These are phyloP conservation scores for Cynopterus sphinx DNA, from an alignment of 2,797 vertebrate species.

Conservation along the genomic window DNA sequence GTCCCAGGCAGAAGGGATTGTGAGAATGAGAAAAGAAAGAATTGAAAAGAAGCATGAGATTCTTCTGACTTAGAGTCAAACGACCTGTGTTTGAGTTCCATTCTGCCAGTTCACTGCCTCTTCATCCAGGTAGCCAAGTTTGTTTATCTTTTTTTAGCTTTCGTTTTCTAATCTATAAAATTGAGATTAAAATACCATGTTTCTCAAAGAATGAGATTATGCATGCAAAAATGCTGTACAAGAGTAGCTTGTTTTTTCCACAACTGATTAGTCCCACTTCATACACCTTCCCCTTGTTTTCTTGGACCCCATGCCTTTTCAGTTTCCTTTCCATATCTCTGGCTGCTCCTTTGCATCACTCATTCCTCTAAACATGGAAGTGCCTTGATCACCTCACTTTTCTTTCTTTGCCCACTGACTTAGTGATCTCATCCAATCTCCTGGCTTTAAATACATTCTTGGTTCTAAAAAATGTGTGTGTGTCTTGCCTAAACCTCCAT, in stretches of 20 bases:
- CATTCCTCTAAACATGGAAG: neutral
- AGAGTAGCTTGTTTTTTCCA: neutral
- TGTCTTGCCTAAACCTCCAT: neutral
- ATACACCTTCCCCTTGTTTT: neutral
- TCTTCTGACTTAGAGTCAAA: neutral
- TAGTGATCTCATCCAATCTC: neutral
- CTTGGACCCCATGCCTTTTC: neutral
- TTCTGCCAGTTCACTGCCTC: neutral
- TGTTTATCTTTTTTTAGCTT: neutral
- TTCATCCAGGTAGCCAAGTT: neutral
- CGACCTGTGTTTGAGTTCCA: neutral
- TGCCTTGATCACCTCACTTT: neutral
- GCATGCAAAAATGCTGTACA: neutral
- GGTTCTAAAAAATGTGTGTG: neutral
- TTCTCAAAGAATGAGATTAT: neutral
- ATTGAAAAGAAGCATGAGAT: neutral
- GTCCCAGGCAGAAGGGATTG: neutral
- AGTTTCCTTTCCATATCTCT: neutral
- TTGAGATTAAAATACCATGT: neutral
- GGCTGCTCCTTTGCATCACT: neutral
- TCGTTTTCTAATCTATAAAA: neutral
- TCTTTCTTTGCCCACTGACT: neutral
- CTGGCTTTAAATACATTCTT: neutral
- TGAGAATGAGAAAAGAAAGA: neutral
- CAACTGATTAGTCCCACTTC: accelerated